phyloP scores from a whole-genome alignment of 1,140 invertebrate genomes.

The Drosophila punjabiensis region DNA sequence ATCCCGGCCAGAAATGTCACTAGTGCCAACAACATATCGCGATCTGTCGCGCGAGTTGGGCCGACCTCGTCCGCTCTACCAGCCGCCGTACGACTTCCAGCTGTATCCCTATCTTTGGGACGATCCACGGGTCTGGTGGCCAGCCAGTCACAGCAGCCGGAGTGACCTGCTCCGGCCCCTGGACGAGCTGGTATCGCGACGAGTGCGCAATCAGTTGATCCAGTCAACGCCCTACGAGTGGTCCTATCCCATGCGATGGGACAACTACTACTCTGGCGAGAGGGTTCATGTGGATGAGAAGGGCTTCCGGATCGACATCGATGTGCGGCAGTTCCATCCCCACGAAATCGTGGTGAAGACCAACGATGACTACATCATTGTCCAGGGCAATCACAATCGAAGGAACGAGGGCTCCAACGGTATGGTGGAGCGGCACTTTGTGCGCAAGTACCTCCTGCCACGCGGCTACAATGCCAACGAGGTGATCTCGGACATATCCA shows the following conservation, averaged over 20 bases:
- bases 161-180: constrained; percentile 63
- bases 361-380: constrained; percentile 90
- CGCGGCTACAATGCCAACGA: constrained; percentile 88
- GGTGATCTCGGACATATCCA: constrained; percentile 90
- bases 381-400: constrained; percentile 94
- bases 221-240: constrained; percentile 74
- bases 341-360: constrained; percentile 95
- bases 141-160: constrained; percentile 25
- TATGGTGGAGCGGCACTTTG: constrained; percentile 91
- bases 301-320: constrained; percentile 92
- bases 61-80: constrained; percentile 62
- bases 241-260: constrained; percentile 77
- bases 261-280: constrained; percentile 86
- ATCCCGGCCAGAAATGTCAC: constrained; percentile 63
- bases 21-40: constrained; percentile 76
- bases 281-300: constrained; percentile 88
- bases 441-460: constrained; percentile 88
- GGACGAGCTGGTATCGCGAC: constrained; percentile 77
- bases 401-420: constrained; percentile 91
- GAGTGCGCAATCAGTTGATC: constrained; percentile 76
- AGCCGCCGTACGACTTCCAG: constrained; percentile 72
- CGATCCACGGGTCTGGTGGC: constrained; percentile 74
- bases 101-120: constrained; percentile 81
- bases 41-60: constrained; percentile 77
- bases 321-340: constrained; percentile 94